Evolutionary conservation across 2,113 vertebrate genomes (phyloP).

Genomic region (Oncorhynchus masou): DNA sequence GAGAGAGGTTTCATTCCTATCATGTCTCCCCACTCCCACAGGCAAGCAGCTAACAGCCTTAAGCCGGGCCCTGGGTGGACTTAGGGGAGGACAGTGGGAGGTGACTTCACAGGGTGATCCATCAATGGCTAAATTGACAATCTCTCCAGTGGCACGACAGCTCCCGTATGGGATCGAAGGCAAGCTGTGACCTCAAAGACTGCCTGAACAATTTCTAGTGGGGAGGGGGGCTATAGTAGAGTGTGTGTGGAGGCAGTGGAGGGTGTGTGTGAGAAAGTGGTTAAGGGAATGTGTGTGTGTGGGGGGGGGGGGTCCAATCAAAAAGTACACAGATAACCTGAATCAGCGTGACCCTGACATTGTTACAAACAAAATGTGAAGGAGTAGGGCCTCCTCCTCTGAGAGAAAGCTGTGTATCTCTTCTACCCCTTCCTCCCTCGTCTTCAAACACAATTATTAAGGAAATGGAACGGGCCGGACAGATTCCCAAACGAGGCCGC

Average conservation of each 20-base stretch:
- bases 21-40: neutral
- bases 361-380: slow-evolving; percentile 37
- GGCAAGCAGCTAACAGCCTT: slow-evolving; percentile 9
- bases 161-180: slow-evolving; percentile 35
- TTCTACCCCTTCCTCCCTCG: slow-evolving; percentile 27
- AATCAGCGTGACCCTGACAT: slow-evolving; percentile 50
- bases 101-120: slow-evolving; percentile 42
- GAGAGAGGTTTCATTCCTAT: neutral
- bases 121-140: slow-evolving; percentile 37
- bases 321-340: neutral
- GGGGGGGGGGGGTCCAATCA: neutral
- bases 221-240: neutral
- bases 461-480: slow-evolving; percentile 55
- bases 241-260: no score
- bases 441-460: slow-evolving; percentile 68
- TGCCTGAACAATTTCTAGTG: neutral
- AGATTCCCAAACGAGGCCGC: slow-evolving; percentile 58
- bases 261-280: no score
- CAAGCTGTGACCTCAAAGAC: slow-evolving; percentile 36
- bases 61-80: slow-evolving; percentile 10
- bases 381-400: slow-evolving; percentile 9
- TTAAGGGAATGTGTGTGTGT: no score
- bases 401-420: slow-evolving; percentile 15
- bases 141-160: slow-evolving; percentile 39
- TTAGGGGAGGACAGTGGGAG: slow-evolving; percentile 15